phyloP scores from a whole-genome alignment of 2,888 invertebrate species.

The Fragum sueziense region DNA sequence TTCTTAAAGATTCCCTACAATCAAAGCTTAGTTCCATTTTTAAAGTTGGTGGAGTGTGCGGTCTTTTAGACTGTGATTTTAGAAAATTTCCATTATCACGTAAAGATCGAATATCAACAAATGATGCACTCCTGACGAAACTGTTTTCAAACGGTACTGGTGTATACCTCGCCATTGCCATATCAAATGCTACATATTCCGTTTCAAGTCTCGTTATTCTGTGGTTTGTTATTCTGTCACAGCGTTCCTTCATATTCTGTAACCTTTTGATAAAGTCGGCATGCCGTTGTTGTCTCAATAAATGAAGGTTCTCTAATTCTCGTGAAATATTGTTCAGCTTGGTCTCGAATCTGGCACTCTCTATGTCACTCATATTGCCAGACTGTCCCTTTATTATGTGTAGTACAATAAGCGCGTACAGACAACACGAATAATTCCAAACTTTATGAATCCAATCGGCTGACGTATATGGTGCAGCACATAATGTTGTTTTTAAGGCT shows the following conservation, averaged over 20 bases:
- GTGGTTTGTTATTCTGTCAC: not conserved
- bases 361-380: not conserved
- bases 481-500: too few species aligned
- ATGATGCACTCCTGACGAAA: not conserved
- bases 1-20: not conserved
- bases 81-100: not conserved
- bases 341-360: not conserved
- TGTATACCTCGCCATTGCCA: not conserved
- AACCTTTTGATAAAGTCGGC: not conserved
- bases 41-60: not conserved
- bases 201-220: conserved; percentile 4
- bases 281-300: not conserved
- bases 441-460: too few species aligned
- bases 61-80: not conserved
- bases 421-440: not conserved
- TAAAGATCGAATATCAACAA: not conserved
- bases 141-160: not conserved
- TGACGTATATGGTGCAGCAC: too few species aligned
- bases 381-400: not conserved
- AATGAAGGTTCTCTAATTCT: not conserved
- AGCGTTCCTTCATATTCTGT: not conserved
- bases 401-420: not conserved
- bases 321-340: not conserved
- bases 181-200: not conserved
- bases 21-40: conserved; percentile 13